Evolutionary conservation across 92 coral and sea anemone genomes (phyloP), one percentile per base, ranked within the genome.

Genomic region (Isaurus tuberculatus): DNA sequence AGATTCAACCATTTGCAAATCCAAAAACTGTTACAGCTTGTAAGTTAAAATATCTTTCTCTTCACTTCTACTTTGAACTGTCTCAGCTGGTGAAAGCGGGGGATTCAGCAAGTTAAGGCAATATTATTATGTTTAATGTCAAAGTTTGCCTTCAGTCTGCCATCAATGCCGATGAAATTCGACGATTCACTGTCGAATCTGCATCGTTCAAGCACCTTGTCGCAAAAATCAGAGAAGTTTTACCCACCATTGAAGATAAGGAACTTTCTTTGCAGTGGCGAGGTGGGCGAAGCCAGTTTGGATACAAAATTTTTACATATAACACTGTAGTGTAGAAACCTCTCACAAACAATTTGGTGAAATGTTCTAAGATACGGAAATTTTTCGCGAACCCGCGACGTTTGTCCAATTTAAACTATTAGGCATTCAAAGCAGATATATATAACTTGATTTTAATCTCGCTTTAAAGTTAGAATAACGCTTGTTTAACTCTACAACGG

Each of bases 221-320:
- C 37, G 77, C 64, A 29, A 82, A 81, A 63, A 87, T 87, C 72
- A 69, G 87, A 63, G 68, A 33, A 33, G 84, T 87, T 53, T 87
- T 81, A 32, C 90, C 90, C 14, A 46, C 67, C 5, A 70, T 82
- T 44, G 80, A 55, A 57, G 85, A 85, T n/a, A 80, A 81, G 32
- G 79, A 87, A 40, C 20, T 87, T 22, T 67, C 72, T 19, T 72
- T 87, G 42, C 85, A 66, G 72, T 87, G 90, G 90, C 70, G 49
- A 81, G 90, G 90, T 87, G 48, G 2, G 85, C 57, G 30, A 58
- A n/a, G 23, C 1, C 16, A 6, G 16, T 26, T 26, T 5, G 7
- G 4, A 5, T 8, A 1, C 74, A 36, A 0, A n/a, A 5, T n/a
- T n/a, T n/a, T 20, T 3, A 69, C 36, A 32, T 11, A 19, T 29